A percentile compares a stretch with the other conserved stretches of the same genome.
Evolutionary conservation across 2,797 vertebrate genomes (phyloP).

Genomic region (Crocidura indochinensis): DNA sequence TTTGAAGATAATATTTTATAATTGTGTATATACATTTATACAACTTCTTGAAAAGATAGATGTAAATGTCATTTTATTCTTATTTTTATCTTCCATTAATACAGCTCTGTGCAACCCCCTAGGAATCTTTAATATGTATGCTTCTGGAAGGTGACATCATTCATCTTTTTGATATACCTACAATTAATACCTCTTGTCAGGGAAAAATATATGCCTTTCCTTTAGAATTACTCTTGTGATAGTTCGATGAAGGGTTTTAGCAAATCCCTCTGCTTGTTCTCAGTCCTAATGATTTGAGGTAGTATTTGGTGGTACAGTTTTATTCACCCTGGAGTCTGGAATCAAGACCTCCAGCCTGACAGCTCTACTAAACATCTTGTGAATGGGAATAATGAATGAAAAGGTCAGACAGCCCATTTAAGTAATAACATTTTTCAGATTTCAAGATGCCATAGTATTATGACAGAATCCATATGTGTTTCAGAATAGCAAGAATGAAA

Average conservation of each 20-base stretch:
- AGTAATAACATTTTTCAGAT: conserved; percentile 79
- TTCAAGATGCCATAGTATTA: conserved; percentile 73
- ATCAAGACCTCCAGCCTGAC: conserved; percentile 56
- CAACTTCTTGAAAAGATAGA: conserved; percentile 7
- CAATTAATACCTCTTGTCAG: conserved; percentile 12
- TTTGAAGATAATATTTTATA: conserved; percentile 37
- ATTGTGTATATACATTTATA: neutral
- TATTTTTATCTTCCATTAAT: conserved; percentile 46
- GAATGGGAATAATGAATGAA: conserved; percentile 81
- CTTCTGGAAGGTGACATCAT: conserved; percentile 39
- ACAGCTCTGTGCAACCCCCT: conserved; percentile 38
- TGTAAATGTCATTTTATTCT: conserved; percentile 1
- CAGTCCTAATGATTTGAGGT: conserved; percentile 62
- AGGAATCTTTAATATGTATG: conserved; percentile 33
- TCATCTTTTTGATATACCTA: conserved; percentile 32
- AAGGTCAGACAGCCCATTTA: conserved; percentile 81
- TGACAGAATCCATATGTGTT: conserved; percentile 74
- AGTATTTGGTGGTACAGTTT: conserved; percentile 55
- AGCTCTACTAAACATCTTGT: conserved; percentile 60
- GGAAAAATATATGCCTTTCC: conserved; percentile 31
- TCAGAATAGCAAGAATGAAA: conserved; percentile 65
- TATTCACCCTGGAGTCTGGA: conserved; percentile 60
- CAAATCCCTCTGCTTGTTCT: conserved; percentile 61
- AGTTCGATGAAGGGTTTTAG: conserved; percentile 28
- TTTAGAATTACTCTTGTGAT: conserved; percentile 62